These are phyloP conservation scores for Menidia beryllina DNA, from an alignment of 2,113 vertebrate species.

Conservation along the genomic window DNA sequence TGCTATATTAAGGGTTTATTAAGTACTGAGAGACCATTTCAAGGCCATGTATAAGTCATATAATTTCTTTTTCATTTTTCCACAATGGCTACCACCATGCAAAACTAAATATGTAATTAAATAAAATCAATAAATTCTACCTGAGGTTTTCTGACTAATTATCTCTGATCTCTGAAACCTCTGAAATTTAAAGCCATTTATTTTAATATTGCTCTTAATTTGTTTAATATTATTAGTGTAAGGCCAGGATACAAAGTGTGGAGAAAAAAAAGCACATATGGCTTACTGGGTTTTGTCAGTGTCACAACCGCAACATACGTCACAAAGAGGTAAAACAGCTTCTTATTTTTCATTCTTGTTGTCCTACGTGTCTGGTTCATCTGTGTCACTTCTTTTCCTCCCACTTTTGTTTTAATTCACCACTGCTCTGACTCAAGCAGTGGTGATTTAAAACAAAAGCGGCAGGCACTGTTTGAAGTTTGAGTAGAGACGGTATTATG, in stretches of 20 bases:
- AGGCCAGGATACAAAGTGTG: constrained; percentile 8
- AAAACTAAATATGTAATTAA: too few relatives aligned
- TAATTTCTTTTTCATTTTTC: background rate
- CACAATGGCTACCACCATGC: background rate
- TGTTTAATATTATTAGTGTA: background rate
- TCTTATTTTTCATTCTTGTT: constrained; percentile 69
- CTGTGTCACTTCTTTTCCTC: constrained; percentile 52
- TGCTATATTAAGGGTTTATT: too few relatives aligned
- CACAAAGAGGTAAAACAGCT: constrained; percentile 58
- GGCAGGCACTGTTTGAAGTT: constrained; percentile 71
- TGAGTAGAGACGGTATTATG: constrained; percentile 75
- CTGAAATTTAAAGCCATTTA: constrained; percentile 1
- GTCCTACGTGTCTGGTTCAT: constrained; percentile 65
- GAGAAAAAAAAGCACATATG: constrained; percentile 48
- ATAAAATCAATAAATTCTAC: background rate
- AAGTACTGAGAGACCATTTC: too few relatives aligned
- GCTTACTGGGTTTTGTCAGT: constrained; percentile 55
- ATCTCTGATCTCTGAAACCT: fast-evolving
- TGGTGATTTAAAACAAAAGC: constrained; percentile 67
- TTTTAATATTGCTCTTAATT: background rate
- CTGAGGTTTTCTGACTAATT: background rate
- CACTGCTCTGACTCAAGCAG: constrained; percentile 57
- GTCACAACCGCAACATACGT: constrained; percentile 59
- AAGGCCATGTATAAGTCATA: too few relatives aligned
- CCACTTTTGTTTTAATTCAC: background rate